These are phyloP conservation scores for Tenualosa thibaudeaui DNA, from an alignment of 2,797 vertebrate species.

Conservation along the genomic window DNA sequence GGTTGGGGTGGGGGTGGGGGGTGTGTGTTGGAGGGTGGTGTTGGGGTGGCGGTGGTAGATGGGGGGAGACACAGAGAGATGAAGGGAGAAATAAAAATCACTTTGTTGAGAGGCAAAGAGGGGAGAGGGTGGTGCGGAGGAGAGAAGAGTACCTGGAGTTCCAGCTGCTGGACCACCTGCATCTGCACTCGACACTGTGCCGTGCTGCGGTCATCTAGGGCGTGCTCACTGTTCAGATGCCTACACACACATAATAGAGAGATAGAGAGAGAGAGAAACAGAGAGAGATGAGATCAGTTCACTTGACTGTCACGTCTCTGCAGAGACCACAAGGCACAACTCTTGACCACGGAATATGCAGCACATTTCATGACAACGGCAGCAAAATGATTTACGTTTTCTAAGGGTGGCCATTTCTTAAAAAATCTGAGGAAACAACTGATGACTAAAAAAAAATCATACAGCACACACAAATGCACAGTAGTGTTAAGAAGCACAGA, in stretches of 20 bases:
- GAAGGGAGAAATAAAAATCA: slow-evolving; percentile 52
- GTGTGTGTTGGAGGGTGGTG: not conserved
- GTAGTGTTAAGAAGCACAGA: not conserved
- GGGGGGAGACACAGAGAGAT: slow-evolving; percentile 43
- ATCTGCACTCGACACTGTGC: slow-evolving; percentile 99
- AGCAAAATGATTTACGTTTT: slow-evolving; percentile 43
- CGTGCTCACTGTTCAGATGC: slow-evolving; percentile 99
- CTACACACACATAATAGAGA: slow-evolving; percentile 65
- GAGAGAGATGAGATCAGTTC: slow-evolving; percentile 20
- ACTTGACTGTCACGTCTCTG: slow-evolving; percentile 48
- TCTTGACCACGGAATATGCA: slow-evolving; percentile 32
- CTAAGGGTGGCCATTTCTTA: slow-evolving; percentile 39
- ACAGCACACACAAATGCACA: not conserved
- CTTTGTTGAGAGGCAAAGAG: not conserved
- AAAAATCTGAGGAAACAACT: slow-evolving; percentile 38
- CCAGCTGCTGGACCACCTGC: slow-evolving; percentile 99
- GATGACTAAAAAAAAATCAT: not conserved
- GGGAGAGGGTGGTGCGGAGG: not conserved
- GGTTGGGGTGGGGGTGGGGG: slow-evolving; percentile 33
- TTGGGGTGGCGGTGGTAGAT: slow-evolving; percentile 40
- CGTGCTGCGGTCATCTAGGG: slow-evolving; percentile 99
- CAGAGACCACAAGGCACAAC: slow-evolving; percentile 45
- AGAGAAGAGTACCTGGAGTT: slow-evolving; percentile 89
- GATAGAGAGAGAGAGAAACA: slow-evolving; percentile 46
- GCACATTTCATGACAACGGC: not conserved